Evolutionary conservation across 2,797 vertebrate genomes (phyloP).

Genomic region (Streptopelia turtur): DNA sequence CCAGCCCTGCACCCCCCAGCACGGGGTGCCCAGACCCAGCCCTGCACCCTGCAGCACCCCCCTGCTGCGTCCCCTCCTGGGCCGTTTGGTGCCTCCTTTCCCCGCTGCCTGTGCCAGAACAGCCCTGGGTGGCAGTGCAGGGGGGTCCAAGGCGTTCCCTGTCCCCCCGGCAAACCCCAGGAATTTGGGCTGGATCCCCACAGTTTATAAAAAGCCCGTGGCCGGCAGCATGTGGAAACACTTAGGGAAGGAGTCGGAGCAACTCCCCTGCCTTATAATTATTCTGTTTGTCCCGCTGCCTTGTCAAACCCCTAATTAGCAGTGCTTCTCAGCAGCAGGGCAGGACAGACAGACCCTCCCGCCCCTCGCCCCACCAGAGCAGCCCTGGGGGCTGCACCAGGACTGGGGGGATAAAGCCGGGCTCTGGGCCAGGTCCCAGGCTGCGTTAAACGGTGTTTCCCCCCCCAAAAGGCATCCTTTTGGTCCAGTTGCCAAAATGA

Average conservation of each 20-base stretch:
- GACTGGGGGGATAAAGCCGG: neutral
- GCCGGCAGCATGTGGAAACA: conserved; percentile 28
- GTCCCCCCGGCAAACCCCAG: neutral
- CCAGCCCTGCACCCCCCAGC: too few relatives aligned
- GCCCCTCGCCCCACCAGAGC: accelerated
- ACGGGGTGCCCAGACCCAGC: too few relatives aligned
- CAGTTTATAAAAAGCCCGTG: conserved; percentile 33
- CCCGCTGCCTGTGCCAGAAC: accelerated
- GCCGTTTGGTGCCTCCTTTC: neutral
- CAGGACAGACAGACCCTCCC: accelerated
- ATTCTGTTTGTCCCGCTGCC: neutral
- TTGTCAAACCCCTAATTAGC: neutral
- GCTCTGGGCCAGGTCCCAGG: neutral
- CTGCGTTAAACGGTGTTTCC: neutral
- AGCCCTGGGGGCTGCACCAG: neutral
- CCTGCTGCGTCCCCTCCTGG: too few relatives aligned
- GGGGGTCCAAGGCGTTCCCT: neutral
- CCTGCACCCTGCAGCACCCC: neutral
- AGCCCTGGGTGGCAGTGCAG: neutral
- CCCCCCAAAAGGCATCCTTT: neutral
- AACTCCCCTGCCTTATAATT: conserved; percentile 37
- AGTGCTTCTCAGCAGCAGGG: neutral
- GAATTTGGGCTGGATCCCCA: accelerated
- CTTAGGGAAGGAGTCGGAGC: neutral
- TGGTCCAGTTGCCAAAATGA: neutral